Evolutionary conservation across 1,140 invertebrate genomes (phyloP).

Genomic region (Lordiphosa clarofinis): DNA sequence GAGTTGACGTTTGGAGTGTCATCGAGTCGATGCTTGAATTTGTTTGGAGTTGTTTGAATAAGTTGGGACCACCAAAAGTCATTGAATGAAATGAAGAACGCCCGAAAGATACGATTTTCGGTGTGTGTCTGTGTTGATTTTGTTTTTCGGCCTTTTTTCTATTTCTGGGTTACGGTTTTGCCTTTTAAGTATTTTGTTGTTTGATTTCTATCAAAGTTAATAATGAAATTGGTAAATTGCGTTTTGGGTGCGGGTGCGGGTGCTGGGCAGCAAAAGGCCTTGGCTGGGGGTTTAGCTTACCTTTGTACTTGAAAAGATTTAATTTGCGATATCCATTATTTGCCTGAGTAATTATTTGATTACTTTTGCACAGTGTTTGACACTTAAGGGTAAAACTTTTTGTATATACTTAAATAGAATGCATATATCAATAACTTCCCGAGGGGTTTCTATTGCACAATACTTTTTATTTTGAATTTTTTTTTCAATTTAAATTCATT

Average conservation of each 20-base stretch:
- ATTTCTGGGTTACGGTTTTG: constrained; percentile 24
- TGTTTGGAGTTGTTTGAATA: constrained; percentile 77
- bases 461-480: constrained; percentile 25
- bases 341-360: constrained; percentile 55
- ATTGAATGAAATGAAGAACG: constrained; percentile 77
- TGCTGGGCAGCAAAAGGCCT: constrained; percentile 21
- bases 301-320: constrained; percentile 55
- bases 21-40: constrained; percentile 72
- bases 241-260: constrained; percentile 42
- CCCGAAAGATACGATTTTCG: constrained; percentile 20
- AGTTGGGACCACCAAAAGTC: constrained; percentile 71
- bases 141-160: constrained; percentile 18
- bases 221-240: constrained; percentile 74
- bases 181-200: constrained; percentile 73
- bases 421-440: constrained; percentile 8
- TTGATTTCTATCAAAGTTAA: constrained; percentile 77
- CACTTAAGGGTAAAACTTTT: constrained; percentile 56
- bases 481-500: constrained; percentile 15
- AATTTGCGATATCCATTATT: constrained; percentile 74
- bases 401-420: constrained; percentile 35
- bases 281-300: constrained; percentile 57
- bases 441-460: constrained; percentile 31
- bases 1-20: constrained; percentile 74
- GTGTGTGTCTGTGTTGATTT: constrained; percentile 13
- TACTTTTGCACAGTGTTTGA: constrained; percentile 57